Conservation (phyloP, 2,113 vertebrate species). For the Gasterosteus aculeatus region DNA sequence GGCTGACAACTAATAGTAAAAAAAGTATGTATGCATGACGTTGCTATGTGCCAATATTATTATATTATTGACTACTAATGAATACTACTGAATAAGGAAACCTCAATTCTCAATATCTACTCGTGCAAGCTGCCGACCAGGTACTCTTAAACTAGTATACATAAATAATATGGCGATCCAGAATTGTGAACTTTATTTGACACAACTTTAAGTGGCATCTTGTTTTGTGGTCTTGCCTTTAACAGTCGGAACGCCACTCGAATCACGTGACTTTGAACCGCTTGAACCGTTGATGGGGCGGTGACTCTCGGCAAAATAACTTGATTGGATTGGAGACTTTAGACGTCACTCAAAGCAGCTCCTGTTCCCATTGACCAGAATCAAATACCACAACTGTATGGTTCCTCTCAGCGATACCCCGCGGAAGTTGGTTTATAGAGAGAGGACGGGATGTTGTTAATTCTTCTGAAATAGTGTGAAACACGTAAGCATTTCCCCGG, state of each 20-base stretch:
- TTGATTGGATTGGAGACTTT: conserved; percentile 22
- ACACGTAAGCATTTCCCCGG: background rate
- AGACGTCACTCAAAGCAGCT: conserved; percentile 24
- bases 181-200: background rate
- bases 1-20: background rate
- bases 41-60: background rate
- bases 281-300: background rate
- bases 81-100: background rate
- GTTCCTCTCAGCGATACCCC: background rate
- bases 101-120: no score
- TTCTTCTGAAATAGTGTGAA: conserved; percentile 31
- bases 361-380: conserved; percentile 50
- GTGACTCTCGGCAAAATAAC: no score
- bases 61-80: background rate
- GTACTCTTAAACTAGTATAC: no score
- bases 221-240: no score
- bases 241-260: background rate
- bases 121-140: no score
- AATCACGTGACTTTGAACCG: background rate
- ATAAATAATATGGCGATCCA: background rate
- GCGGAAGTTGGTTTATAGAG: conserved; percentile 68
- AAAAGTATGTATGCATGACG: background rate
- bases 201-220: background rate
- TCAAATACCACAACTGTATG: background rate
- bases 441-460: conserved; percentile 23